phyloP scores from a whole-genome alignment of 2,888 invertebrate species.

The Caenorhabditis sp. region DNA sequence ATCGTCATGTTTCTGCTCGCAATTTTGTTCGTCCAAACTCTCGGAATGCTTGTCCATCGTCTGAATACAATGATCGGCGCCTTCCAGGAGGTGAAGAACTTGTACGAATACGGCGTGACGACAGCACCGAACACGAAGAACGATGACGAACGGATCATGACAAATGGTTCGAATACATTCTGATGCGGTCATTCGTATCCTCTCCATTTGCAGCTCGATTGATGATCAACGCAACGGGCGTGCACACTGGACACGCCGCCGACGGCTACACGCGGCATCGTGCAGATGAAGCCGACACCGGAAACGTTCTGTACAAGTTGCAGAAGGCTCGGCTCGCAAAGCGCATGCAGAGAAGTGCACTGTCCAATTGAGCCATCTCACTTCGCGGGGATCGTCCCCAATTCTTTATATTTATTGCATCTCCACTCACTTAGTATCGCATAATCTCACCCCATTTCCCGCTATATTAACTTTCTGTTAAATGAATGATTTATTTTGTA shows the following conservation, averaged over 20 bases:
- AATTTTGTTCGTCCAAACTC: conserved; percentile 75
- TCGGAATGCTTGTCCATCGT: conserved; percentile 94
- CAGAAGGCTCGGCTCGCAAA: conserved; percentile 67
- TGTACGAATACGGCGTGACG: conserved; percentile 63
- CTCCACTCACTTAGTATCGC: conserved; percentile 17
- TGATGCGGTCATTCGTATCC: conserved; percentile 32
- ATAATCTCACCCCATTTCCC: conserved; percentile 19
- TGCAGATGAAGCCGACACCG: conserved; percentile 57
- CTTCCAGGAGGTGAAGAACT: conserved; percentile 74
- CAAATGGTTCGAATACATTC: conserved; percentile 58
- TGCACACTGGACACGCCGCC: conserved; percentile 69
- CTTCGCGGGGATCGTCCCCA: neutral
- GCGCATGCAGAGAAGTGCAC: conserved; percentile 58
- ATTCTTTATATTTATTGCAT: conserved; percentile 19
- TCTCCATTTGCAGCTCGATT: conserved; percentile 68
- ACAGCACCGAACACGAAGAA: conserved; percentile 45
- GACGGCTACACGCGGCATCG: conserved; percentile 74
- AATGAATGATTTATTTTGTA: conserved; percentile 23
- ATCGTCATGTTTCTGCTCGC: conserved; percentile 77
- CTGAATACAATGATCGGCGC: conserved; percentile 87
- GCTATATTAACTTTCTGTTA: conserved; percentile 14
- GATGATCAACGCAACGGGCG: conserved; percentile 72
- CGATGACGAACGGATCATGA: conserved; percentile 65
- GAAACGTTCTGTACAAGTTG: conserved; percentile 75
- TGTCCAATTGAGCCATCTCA: conserved; percentile 25